A percentile compares a stretch with the other conserved stretches of the same genome.
These are phyloP conservation scores for Eudorcas thomsonii DNA, from an alignment of 2,113 vertebrate genomes.

Conservation along the genomic window DNA sequence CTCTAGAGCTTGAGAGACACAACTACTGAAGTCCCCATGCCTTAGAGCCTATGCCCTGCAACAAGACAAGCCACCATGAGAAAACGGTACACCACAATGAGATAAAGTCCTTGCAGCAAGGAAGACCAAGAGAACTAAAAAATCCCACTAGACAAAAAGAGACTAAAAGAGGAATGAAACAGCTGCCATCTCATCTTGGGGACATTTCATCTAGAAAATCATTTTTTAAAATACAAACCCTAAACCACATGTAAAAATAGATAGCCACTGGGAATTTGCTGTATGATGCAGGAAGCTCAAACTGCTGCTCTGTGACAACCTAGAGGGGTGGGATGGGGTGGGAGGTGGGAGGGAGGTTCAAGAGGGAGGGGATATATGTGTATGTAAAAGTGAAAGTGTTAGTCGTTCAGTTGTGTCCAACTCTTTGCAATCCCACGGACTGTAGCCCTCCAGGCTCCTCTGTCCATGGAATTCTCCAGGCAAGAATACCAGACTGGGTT, in stretches of 20 bases:
- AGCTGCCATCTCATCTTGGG: neutral
- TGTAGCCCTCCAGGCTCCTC: neutral
- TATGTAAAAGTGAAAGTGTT: neutral
- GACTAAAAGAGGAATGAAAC: neutral
- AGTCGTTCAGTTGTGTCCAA: neutral
- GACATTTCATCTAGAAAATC: neutral
- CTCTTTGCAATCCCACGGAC: neutral
- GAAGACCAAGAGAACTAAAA: neutral
- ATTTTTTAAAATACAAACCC: neutral
- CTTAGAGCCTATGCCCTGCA: neutral
- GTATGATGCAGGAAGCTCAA: neutral
- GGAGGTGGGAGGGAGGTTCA: neutral
- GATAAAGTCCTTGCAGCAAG: neutral
- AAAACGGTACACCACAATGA: neutral
- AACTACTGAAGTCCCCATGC: neutral
- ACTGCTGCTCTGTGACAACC: neutral
- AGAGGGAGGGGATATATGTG: neutral
- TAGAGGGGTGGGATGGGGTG: neutral
- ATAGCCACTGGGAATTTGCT: neutral
- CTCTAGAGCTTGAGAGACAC: neutral
- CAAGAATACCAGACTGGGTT: neutral
- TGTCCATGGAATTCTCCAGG: neutral
- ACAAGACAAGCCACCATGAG: neutral
- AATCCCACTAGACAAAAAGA: neutral
- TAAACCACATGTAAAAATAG: neutral